A percentile compares a stretch with the other conserved stretches of the same genome.
Conservation (phyloP, 2,888 invertebrate species). For the Mimas tiliae region DNA sequence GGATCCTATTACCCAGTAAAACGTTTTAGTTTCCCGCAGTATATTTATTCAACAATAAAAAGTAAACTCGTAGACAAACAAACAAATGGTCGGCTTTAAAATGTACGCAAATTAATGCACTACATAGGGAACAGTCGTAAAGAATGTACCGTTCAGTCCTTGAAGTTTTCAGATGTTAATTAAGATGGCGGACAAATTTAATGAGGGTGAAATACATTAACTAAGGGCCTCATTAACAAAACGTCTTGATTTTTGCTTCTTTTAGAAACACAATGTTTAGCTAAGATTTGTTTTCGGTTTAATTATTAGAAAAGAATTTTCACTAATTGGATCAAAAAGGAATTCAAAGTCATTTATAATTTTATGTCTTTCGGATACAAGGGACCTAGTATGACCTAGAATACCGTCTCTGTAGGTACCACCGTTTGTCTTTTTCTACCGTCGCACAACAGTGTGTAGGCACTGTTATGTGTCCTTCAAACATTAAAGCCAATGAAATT, state of each 20-base stretch:
- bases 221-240: slow-evolving; percentile 56
- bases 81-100: slow-evolving; percentile 17
- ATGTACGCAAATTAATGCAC: slow-evolving; percentile 28
- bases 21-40: neutral
- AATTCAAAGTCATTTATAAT: neutral
- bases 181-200: slow-evolving; percentile 63
- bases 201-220: slow-evolving; percentile 62
- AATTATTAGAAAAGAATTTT: neutral
- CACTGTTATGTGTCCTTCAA: no score
- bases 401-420: no score
- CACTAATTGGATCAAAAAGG: neutral
- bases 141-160: slow-evolving; percentile 42
- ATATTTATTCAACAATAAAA: slow-evolving; percentile 7
- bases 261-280: slow-evolving; percentile 34
- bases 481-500: no score
- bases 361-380: no score
- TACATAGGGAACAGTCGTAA: slow-evolving; percentile 39
- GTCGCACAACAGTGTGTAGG: no score
- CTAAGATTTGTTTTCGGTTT: neutral
- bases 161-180: slow-evolving; percentile 56
- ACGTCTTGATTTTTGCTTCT: slow-evolving; percentile 48
- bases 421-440: no score
- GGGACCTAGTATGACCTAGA: no score
- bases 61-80: slow-evolving; percentile 11
- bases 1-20: neutral